phyloP scores from a whole-genome alignment of 2,797 vertebrate genomes.

The Hemitrygon akajei region DNA sequence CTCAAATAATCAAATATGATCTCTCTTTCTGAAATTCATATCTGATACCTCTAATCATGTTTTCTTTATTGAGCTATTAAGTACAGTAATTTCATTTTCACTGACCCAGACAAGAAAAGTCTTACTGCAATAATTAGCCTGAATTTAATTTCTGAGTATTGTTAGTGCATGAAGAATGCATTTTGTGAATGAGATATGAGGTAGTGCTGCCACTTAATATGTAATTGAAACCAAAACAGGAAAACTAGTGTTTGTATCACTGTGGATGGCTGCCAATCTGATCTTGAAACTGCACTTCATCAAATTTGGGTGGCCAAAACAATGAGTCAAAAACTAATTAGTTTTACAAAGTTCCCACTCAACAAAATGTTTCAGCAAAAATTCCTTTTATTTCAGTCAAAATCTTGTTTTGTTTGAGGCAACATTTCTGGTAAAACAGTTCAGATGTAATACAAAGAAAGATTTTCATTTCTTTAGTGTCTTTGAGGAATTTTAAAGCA shows the following conservation, averaged over 20 bases:
- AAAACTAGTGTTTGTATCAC: not conserved
- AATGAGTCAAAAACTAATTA: not conserved
- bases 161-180: not conserved
- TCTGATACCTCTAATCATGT: not conserved
- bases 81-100: not conserved
- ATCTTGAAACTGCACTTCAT: slow-evolving; percentile 1
- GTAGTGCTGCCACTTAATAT: not conserved
- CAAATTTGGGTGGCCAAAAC: not conserved
- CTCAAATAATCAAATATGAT: not conserved
- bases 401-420: not conserved
- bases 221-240: not conserved
- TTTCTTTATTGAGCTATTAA: not conserved
- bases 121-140: too few species aligned
- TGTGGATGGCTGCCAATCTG: not conserved
- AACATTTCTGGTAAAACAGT: not conserved
- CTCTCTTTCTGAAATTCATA: not conserved
- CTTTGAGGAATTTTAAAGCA: too few species aligned
- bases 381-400: not conserved
- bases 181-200: not conserved
- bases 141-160: not conserved
- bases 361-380: not conserved
- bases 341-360: not conserved
- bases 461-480: too few species aligned
- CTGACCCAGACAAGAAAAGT: not conserved
- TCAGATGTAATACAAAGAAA: not conserved